Base-by-base conservation (phyloP, 2,797 vertebrate species). In the Oreochromis mossambicus region DNA sequence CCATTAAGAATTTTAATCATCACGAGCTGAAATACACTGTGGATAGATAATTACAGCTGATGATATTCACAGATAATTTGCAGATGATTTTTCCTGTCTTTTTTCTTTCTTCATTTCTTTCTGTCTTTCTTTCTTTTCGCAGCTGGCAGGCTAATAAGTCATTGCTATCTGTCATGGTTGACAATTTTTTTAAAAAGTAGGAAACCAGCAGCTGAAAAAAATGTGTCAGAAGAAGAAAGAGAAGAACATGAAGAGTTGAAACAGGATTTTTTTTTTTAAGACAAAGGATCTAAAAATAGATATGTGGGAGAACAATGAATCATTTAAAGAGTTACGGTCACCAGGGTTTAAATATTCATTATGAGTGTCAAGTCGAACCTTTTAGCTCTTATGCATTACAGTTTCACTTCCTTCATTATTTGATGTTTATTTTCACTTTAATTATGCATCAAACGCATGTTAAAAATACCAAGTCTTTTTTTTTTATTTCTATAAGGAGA, bases 221-320 rank as follows among this genome's bases (percentile, higher is more conserved):
- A 51, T 3, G 54, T 82, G 77, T 76, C 77, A 82, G 54, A 82
- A 82, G 70, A 84, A 80, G 80, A 90, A 86, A 82, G 86, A 75
- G 73, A 81, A 83, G 50, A 81, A 84, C 87, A 92, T 84, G 80
- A 89, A 63, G 88, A 87, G 48, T 58, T 78, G 76, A 90, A 92
- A 85, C 2, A 0, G n/a, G 68, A 85, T 76, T 82, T 54, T 38
- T 24, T 79, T 43, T 34, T 36, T 46, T 86, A 88, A 82, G 75
- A 92, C 84, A 92, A 94, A 89, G 90, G 82, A 82, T 92, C 87
- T 93, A 94, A 94, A 92, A 94, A 95, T 94, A 93, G 94, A 92
- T 75, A 79, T 48, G 75, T 51, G 82, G 78, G 75, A 83, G 86
- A 89, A 92, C 51, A 81, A 92, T 94, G 85, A 93, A 94, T 94